These are phyloP conservation scores for Pantherophis alleghaniensis DNA, from an alignment of 2,797 vertebrate genomes.

Conservation along the genomic window DNA sequence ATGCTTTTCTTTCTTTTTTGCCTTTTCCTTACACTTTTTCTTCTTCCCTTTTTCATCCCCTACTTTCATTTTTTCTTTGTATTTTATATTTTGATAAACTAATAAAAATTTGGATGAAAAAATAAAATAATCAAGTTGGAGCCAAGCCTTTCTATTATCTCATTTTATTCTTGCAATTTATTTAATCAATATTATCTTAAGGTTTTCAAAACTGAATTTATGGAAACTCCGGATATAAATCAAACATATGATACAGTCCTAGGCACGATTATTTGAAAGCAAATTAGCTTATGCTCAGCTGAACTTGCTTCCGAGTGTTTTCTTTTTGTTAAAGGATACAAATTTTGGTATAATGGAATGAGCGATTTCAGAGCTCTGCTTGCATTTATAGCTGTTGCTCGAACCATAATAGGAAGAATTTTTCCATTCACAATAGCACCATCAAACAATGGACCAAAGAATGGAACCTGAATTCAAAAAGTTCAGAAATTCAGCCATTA, in stretches of 20 bases:
- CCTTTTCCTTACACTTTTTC: neutral
- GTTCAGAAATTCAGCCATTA: slow-evolving; percentile 61
- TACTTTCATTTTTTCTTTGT: neutral
- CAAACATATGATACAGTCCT: neutral
- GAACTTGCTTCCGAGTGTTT: slow-evolving; percentile 1
- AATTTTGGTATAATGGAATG: slow-evolving; percentile 97
- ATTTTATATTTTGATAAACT: neutral
- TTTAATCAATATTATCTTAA: neutral
- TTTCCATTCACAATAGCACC: slow-evolving; percentile 97
- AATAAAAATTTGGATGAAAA: neutral
- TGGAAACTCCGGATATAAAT: slow-evolving; percentile 3
- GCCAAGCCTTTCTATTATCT: neutral
- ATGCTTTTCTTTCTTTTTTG: neutral
- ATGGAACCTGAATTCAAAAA: slow-evolving; percentile 85
- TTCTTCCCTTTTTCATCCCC: neutral
- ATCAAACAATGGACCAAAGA: slow-evolving; percentile 97
- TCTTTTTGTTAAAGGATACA: slow-evolving; percentile 86
- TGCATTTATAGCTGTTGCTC: slow-evolving; percentile 97
- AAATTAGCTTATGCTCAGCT: neutral
- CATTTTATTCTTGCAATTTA: neutral
- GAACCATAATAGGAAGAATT: slow-evolving; percentile 93
- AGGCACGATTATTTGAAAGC: neutral
- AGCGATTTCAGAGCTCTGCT: slow-evolving; percentile 95
- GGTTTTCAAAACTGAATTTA: neutral
- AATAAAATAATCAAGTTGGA: neutral